Base-by-base conservation (phyloP, 2,113 vertebrate species). In the Gnathonemus longibarbis region DNA sequence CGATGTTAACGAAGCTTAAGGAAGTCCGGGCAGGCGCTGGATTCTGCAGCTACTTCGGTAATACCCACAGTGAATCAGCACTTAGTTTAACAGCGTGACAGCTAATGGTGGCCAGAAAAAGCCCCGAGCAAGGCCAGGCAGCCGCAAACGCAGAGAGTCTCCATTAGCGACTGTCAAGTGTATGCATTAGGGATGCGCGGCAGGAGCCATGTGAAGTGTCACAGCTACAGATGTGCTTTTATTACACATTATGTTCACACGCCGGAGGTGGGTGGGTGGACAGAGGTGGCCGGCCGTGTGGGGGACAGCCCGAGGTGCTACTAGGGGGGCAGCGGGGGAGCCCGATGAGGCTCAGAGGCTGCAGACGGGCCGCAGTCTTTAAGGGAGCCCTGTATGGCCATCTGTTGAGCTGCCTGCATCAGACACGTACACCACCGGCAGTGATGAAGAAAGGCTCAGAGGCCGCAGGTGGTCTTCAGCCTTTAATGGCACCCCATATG, bases 321-420 rank as follows among this genome's bases (percentile, higher is more conserved):
- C 49, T 5, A 5, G 66, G 89, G 56, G 77, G 90, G 85, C 84
- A 13, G 91, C 50, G 45, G 89, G 56, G 88, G 86, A 90, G 56
- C 83, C 66, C 46, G 91, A 90, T 89, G 90, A 90, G 90, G 84
- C 74, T 77, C 88, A 80, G 66, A 88, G 89, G 90, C 84, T 90
- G 87, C 91, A 91, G 91, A 92, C 92, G 91, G 89, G 88, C 90
- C 84, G 56, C 89, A 89, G 89, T 62, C 46, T 91, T 91, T 90
- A 91, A 92, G 53, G 90, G 89, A 84, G 88, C 90, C 90, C 92
- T 3, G 88, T 91, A 86, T 87, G 90, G 89, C 87, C 89, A 6
- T 88, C 62, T 50, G 45, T 74, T 46, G 42, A 88, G 27, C 58
- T 84, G 83, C 42, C 83, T 84, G 83, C 83, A 24, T 10, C 19